Evolutionary conservation across 2,888 invertebrate species (phyloP).

Genomic region (Tigriopus californicus): DNA sequence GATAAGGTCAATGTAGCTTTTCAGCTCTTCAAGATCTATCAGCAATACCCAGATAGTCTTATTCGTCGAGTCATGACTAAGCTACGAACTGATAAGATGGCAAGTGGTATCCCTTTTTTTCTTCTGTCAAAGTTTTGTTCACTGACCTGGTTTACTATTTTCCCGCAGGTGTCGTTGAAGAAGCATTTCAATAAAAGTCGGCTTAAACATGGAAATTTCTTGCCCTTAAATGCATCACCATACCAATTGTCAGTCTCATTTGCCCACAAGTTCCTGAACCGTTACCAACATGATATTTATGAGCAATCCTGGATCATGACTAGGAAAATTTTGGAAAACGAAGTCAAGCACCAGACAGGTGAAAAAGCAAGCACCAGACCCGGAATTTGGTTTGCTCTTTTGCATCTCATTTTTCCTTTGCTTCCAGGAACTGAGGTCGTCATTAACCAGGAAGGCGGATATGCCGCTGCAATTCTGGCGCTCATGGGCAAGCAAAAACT

Average conservation of each 20-base stretch:
- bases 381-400: too few species aligned
- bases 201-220: slow-evolving; percentile 29
- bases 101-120: too few species aligned
- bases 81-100: slow-evolving; percentile 39
- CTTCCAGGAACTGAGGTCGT: neutral
- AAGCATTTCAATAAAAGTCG: slow-evolving; percentile 28
- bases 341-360: neutral
- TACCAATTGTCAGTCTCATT: slow-evolving; percentile 33
- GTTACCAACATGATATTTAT: slow-evolving; percentile 32
- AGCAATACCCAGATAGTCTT: slow-evolving; percentile 45
- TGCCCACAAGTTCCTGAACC: slow-evolving; percentile 31
- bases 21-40: slow-evolving; percentile 49
- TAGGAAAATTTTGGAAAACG: slow-evolving; percentile 16
- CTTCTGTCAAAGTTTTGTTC: too few species aligned
- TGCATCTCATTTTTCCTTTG: neutral
- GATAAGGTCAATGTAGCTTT: slow-evolving; percentile 43
- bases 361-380: too few species aligned
- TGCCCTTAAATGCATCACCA: slow-evolving; percentile 33
- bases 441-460: slow-evolving; percentile 18
- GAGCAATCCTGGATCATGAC: slow-evolving; percentile 20
- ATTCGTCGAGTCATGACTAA: slow-evolving; percentile 40
- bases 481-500: slow-evolving; percentile 18
- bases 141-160: too few species aligned
- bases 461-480: slow-evolving; percentile 19
- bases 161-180: slow-evolving; percentile 21